Conservation (phyloP, 2,888 invertebrate genomes). For the Caenorhabditis sp. region DNA sequence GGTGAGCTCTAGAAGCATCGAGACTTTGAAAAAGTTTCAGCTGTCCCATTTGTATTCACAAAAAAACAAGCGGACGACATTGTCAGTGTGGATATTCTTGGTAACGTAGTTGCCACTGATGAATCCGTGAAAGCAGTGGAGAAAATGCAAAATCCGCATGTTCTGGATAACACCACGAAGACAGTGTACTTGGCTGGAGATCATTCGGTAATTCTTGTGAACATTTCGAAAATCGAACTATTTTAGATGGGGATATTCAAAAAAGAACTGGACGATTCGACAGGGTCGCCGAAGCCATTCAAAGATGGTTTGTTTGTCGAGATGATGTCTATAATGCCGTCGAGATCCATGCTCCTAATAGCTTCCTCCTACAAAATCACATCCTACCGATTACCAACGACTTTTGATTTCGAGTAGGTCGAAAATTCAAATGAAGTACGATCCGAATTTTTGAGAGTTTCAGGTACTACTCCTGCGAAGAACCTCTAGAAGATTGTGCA, state of each 20-base stretch:
- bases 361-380: constrained; percentile 78
- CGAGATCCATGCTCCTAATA: constrained; percentile 74
- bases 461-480: constrained; percentile 76
- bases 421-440: no score
- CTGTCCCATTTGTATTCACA: constrained; percentile 54
- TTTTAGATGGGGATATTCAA: constrained; percentile 67
- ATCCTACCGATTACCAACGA: constrained; percentile 79
- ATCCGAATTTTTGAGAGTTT: background rate
- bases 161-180: constrained; percentile 64
- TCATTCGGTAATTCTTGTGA: constrained; percentile 44
- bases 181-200: constrained; percentile 65
- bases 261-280: constrained; percentile 51
- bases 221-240: background rate
- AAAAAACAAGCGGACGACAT: constrained; percentile 51
- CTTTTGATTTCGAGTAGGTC: constrained; percentile 79
- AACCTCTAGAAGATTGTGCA: constrained; percentile 74
- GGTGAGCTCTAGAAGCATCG: background rate
- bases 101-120: constrained; percentile 31
- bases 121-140: constrained; percentile 51
- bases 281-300: constrained; percentile 50
- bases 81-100: constrained; percentile 47
- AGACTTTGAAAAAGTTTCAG: constrained; percentile 20
- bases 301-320: constrained; percentile 63
- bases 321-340: constrained; percentile 64
- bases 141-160: constrained; percentile 50